Conservation (phyloP, 92 coral and sea anemone species). For the Paramuricea clavata region DNA sequence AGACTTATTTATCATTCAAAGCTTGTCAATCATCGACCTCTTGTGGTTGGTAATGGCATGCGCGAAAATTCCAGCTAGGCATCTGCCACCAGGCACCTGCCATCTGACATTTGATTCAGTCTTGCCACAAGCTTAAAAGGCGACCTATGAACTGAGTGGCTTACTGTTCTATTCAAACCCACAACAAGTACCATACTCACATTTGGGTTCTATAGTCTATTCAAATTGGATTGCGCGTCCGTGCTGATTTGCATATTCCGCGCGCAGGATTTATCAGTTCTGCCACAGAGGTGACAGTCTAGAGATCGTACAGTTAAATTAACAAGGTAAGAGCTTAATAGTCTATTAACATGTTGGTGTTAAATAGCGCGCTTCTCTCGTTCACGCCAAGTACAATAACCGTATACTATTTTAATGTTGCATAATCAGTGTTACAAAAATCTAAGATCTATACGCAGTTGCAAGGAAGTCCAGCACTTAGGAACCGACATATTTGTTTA, state of each 20-base stretch:
- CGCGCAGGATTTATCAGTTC: background rate
- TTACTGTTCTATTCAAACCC: background rate
- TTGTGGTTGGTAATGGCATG: background rate
- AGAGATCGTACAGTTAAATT: background rate
- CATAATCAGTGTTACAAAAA: too few species aligned
- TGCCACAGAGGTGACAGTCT: constrained; percentile 1
- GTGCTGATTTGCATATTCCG: background rate
- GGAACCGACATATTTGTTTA: too few species aligned
- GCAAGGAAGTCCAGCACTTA: background rate
- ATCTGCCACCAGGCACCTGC: background rate
- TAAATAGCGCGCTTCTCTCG: background rate
- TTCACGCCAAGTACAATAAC: background rate
- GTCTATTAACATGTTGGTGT: background rate
- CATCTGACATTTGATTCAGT: too few species aligned
- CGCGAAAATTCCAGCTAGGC: background rate
- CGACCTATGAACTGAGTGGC: background rate
- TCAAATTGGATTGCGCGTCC: background rate
- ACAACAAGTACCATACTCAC: background rate
- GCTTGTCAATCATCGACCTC: constrained; percentile 3
- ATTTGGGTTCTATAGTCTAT: background rate
- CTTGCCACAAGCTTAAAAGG: background rate
- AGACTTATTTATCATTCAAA: background rate
- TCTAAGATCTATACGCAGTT: too few species aligned
- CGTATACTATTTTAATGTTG: too few species aligned
- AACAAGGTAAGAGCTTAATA: background rate